A percentile compares a stretch with the other conserved stretches of the same genome.
These are phyloP conservation scores for Lysiphlebus fabarum DNA, from an alignment of 1,140 invertebrate genomes.

Conservation along the genomic window DNA sequence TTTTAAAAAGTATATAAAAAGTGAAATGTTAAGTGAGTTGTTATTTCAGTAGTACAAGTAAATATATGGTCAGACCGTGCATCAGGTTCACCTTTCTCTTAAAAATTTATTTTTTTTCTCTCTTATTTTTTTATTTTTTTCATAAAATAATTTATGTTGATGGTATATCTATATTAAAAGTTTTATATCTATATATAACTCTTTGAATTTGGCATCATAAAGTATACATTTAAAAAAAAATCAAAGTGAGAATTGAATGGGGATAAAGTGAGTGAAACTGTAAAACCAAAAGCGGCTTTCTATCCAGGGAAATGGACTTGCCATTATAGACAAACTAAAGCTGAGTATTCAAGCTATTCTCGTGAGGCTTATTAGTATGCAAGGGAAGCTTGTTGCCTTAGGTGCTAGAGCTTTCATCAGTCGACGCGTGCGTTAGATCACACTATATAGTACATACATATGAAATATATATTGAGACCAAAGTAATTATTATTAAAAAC, in stretches of 20 bases:
- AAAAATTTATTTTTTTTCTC: too few species aligned
- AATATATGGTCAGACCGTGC: too few species aligned
- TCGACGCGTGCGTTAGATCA: not conserved
- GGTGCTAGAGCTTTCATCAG: conserved; percentile 15
- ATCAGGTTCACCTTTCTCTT: too few species aligned
- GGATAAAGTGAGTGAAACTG: conserved; percentile 21
- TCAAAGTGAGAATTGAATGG: conserved; percentile 16
- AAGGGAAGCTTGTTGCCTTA: conserved; percentile 24
- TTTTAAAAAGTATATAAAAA: too few species aligned
- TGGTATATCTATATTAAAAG: too few species aligned
- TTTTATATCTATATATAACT: too few species aligned
- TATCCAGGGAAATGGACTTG: conserved; percentile 44
- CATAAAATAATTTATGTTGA: too few species aligned
- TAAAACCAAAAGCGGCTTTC: conserved; percentile 18
- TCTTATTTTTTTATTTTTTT: too few species aligned
- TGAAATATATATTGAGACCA: not conserved
- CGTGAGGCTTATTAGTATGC: conserved; percentile 22
- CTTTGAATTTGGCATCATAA: too few species aligned
- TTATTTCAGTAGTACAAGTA: too few species aligned
- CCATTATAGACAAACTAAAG: conserved; percentile 51
- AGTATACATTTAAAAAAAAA: conserved; percentile 16
- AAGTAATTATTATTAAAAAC: too few species aligned
- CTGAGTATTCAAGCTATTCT: conserved; percentile 39
- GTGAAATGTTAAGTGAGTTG: too few species aligned
- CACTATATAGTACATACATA: not conserved